Conservation (phyloP, 1,140 invertebrate genomes). For the Caerostris extrusa region DNA sequence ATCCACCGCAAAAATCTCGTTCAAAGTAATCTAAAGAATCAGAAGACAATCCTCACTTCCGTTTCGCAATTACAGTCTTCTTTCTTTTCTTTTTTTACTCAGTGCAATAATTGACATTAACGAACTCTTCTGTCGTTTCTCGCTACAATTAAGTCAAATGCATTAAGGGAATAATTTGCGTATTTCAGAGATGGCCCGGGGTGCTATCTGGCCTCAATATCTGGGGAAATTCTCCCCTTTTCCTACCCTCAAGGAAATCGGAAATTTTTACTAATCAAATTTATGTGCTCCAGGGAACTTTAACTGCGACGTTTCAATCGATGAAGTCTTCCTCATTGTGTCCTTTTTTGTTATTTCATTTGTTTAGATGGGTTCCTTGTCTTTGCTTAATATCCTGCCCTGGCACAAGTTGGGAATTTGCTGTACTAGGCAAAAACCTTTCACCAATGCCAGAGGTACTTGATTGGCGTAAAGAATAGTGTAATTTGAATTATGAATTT, state of each 20-base stretch:
- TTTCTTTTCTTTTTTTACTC: slow-evolving; percentile 15
- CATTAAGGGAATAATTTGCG: slow-evolving; percentile 69
- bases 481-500: not conserved
- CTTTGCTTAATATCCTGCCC: slow-evolving; percentile 26
- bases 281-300: slow-evolving; percentile 32
- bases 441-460: not conserved
- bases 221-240: slow-evolving; percentile 3
- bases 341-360: slow-evolving; percentile 29
- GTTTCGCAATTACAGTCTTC: slow-evolving; percentile 23
- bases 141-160: slow-evolving; percentile 67
- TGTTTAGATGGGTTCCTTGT: not conserved
- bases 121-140: slow-evolving; percentile 46
- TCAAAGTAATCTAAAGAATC: slow-evolving; percentile 35
- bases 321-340: not conserved
- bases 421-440: slow-evolving; percentile 11
- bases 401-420: not conserved
- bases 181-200: slow-evolving; percentile 40
- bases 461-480: not conserved
- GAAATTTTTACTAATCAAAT: slow-evolving; percentile 74
- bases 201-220: slow-evolving; percentile 36
- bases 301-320: slow-evolving; percentile 51
- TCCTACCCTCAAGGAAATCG: slow-evolving; percentile 56
- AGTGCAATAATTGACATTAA: slow-evolving; percentile 70
- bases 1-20: slow-evolving; percentile 12
- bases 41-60: slow-evolving; percentile 44